A percentile compares a stretch with the other conserved stretches of the same genome.
Conservation (phyloP, 2,888 invertebrate species). For the Corythucha ciliata region DNA sequence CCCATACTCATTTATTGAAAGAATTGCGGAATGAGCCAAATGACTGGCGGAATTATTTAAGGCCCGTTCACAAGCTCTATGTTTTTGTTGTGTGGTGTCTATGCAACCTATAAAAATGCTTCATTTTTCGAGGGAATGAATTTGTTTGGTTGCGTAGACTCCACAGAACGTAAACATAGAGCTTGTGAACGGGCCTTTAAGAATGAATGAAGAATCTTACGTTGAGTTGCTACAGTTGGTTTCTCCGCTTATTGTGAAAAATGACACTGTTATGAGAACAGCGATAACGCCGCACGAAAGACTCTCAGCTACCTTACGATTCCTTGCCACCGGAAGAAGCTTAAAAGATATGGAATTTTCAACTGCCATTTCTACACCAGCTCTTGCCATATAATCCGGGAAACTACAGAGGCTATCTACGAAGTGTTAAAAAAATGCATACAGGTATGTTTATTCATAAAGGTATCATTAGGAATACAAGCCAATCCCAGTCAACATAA, state of each 20-base stretch:
- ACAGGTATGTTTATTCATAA: no score
- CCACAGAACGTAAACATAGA: no score
- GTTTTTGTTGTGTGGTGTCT: no score
- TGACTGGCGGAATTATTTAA: background rate
- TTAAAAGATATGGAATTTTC: slow-evolving; percentile 25
- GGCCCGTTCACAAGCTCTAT: no score
- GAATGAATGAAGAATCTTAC: no score
- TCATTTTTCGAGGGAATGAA: no score
- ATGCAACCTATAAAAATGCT: no score
- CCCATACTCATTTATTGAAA: background rate
- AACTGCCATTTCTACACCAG: slow-evolving; percentile 5
- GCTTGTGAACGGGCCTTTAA: no score
- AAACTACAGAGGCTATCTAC: background rate
- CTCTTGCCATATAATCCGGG: background rate
- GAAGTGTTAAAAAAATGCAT: no score
- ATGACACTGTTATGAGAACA: slow-evolving; percentile 31
- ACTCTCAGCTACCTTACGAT: slow-evolving; percentile 33
- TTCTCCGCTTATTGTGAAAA: slow-evolving; percentile 19
- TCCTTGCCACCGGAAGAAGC: slow-evolving; percentile 33
- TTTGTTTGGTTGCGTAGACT: no score
- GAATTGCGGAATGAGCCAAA: background rate
- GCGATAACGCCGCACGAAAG: slow-evolving; percentile 32
- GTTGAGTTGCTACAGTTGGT: slow-evolving; percentile 13
- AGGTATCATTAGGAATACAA: no score
- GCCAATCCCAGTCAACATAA: no score